phyloP scores from a whole-genome alignment of 2,113 vertebrate species.

The Polypterus bichir region DNA sequence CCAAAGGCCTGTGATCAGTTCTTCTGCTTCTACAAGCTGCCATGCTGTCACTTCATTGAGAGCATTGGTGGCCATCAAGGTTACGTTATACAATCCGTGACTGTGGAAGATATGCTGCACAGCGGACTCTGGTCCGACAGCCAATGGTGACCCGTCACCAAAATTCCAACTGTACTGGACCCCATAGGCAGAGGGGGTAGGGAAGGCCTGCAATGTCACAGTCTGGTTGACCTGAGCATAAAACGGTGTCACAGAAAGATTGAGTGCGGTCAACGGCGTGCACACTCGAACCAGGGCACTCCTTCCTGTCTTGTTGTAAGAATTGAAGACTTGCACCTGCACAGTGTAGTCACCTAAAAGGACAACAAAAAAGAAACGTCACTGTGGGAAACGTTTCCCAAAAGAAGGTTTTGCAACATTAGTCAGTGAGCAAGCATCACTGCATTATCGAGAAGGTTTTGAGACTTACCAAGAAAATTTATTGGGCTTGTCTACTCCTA shows the following conservation, averaged over 20 bases:
- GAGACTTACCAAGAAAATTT: no score
- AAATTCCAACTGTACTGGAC: constrained; percentile 46
- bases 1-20: constrained; percentile 37
- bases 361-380: constrained; percentile 7
- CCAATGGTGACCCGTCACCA: constrained; percentile 30
- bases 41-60: constrained; percentile 28
- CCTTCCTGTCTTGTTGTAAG: constrained; percentile 23
- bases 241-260: constrained; percentile 23
- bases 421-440: background rate
- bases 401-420: background rate
- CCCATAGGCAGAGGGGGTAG: constrained; percentile 26
- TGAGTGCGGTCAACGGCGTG: constrained; percentile 30
- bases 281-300: constrained; percentile 28
- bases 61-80: constrained; percentile 40
- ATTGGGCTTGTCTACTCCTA: no score
- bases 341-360: constrained; percentile 42
- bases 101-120: constrained; percentile 29
- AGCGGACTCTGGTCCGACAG: constrained; percentile 16
- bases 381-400: background rate
- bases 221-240: constrained; percentile 25
- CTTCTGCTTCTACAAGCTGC: constrained; percentile 32
- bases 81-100: constrained; percentile 42
- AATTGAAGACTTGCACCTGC: constrained; percentile 34
- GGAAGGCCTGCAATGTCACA: constrained; percentile 31
- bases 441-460: background rate